These are phyloP conservation scores for Variabilichromis moorii DNA, from an alignment of 2,113 vertebrate genomes.

Conservation along the genomic window DNA sequence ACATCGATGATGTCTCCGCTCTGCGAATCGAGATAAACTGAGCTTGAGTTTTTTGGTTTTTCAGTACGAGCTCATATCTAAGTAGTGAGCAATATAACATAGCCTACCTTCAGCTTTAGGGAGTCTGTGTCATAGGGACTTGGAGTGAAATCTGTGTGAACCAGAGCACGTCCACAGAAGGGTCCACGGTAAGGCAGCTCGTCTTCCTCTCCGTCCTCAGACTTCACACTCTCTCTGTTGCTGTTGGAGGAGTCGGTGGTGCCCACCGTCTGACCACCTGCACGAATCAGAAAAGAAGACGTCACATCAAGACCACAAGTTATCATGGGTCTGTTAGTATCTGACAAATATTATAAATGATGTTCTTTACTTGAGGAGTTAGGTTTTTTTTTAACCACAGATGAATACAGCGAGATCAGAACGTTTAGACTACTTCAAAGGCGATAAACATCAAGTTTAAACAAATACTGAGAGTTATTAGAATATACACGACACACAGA, in stretches of 20 bases:
- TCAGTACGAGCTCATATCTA: not conserved
- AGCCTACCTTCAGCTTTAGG: conserved; percentile 88
- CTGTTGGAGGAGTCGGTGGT: conserved; percentile 96
- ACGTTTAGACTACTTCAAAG: not conserved
- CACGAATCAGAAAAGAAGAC: not conserved
- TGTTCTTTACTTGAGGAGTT: not conserved
- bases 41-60: not conserved
- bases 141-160: conserved; percentile 93
- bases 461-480: not conserved
- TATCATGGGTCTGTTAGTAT: not conserved
- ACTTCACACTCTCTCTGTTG: conserved; percentile 96
- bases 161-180: conserved; percentile 89
- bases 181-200: conserved; percentile 90
- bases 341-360: not conserved
- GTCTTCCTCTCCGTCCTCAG: conserved; percentile 94
- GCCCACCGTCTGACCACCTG: conserved; percentile 93
- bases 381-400: not conserved
- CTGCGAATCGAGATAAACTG: conserved; percentile 52
- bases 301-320: not conserved
- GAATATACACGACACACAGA: conserved; percentile 42
- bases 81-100: accelerated
- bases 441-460: not conserved
- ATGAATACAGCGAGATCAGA: not conserved
- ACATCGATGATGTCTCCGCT: conserved; percentile 93
- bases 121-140: conserved; percentile 96